Evolutionary conservation across 2,888 invertebrate genomes (phyloP).

Genomic region (Amitus sp.): DNA sequence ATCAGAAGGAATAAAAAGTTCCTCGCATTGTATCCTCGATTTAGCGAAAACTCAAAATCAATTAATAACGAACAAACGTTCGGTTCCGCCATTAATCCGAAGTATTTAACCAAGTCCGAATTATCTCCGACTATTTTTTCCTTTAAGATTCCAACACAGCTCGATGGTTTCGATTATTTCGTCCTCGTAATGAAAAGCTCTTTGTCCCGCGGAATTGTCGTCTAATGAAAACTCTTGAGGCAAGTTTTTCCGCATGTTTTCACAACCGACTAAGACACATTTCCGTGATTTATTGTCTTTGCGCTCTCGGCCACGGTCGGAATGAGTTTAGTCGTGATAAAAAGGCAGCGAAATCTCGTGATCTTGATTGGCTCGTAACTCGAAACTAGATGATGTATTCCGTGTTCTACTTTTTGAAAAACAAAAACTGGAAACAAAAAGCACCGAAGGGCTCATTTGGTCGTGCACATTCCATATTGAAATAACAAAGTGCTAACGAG

Average conservation of each 20-base stretch:
- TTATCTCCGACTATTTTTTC: background rate
- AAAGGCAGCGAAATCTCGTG: constrained; percentile 1
- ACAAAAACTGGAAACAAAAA: constrained; percentile 1
- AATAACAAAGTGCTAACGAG: constrained; percentile 39
- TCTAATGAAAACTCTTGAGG: background rate
- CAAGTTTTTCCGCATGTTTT: background rate
- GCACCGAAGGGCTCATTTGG: constrained; percentile 15
- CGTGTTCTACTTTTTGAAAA: background rate
- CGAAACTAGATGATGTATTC: constrained; percentile 2
- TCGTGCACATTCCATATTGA: constrained; percentile 25
- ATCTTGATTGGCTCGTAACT: constrained; percentile 13
- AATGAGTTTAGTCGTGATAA: constrained; percentile 7
- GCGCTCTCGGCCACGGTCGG: background rate
- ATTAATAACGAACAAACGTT: background rate
- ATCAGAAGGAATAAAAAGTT: no score
- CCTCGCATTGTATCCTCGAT: no score
- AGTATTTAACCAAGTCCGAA: constrained; percentile 1
- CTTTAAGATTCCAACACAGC: background rate
- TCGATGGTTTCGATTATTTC: background rate
- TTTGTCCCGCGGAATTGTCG: background rate
- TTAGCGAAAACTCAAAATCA: no score
- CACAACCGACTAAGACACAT: background rate
- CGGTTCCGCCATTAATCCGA: background rate
- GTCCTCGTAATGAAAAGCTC: constrained; percentile 1
- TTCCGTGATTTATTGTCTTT: background rate